Percentiles rank a stretch among this genome's conserved stretches.
Evolutionary conservation across 2,888 invertebrate genomes (phyloP).

Genomic region (Cosmorhoe ocellata): DNA sequence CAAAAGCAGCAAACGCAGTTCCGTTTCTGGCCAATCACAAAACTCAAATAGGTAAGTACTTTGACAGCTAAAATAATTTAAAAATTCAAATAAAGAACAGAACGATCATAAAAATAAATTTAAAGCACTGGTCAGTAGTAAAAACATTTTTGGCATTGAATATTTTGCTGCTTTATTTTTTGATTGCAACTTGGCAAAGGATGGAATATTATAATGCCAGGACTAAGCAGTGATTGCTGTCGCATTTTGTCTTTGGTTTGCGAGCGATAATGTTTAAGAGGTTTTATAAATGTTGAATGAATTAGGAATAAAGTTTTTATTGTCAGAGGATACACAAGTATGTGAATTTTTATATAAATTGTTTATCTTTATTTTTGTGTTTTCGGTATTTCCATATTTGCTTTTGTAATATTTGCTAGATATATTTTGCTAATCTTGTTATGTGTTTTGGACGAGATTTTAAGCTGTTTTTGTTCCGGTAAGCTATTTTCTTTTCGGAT

Average conservation of each 20-base stretch:
- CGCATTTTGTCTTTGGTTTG: conserved; percentile 76
- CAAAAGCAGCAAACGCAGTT: conserved; percentile 74
- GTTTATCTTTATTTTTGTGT: conserved; percentile 39
- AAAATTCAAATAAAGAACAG: conserved; percentile 26
- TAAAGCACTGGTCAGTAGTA: conserved; percentile 40
- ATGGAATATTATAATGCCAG: conserved; percentile 29
- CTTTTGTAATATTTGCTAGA: conserved; percentile 64
- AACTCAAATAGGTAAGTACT: conserved; percentile 71
- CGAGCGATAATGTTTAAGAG: conserved; percentile 53
- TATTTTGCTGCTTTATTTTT: conserved; percentile 78
- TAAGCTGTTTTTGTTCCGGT: conserved; percentile 43
- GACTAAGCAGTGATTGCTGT: conserved; percentile 46
- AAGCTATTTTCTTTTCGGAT: conserved; percentile 41
- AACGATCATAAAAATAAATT: conserved; percentile 31
- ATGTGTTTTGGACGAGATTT: conserved; percentile 40
- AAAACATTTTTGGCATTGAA: conserved; percentile 55
- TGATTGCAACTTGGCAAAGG: conserved; percentile 49
- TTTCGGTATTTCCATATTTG: conserved; percentile 45
- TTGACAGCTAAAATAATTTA: conserved; percentile 21
- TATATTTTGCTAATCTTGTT: conserved; percentile 40
- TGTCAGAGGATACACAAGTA: conserved; percentile 75
- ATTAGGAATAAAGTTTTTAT: conserved; percentile 30
- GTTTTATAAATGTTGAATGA: conserved; percentile 23
- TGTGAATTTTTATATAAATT: conserved; percentile 47
- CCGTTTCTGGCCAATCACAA: conserved; percentile 75